Conservation (phyloP, 2,888 invertebrate genomes). For the Megaustenia siamemsis region DNA sequence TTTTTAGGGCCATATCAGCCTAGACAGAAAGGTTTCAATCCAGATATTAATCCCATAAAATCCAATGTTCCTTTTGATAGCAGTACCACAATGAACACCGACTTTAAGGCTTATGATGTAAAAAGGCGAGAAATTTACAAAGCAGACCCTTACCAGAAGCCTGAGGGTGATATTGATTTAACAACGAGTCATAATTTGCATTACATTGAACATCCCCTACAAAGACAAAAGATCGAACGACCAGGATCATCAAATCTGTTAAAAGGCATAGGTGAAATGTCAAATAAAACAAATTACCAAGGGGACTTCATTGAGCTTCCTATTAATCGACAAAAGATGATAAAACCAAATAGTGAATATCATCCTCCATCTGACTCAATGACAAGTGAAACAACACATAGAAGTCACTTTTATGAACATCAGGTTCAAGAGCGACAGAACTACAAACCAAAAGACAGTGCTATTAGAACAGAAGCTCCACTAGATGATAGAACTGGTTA, state of each 20-base stretch:
- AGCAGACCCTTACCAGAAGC: slow-evolving; percentile 61
- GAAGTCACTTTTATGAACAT: slow-evolving; percentile 61
- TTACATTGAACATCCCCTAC: slow-evolving; percentile 42
- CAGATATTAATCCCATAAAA: slow-evolving; percentile 64
- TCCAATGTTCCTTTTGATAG: slow-evolving; percentile 73
- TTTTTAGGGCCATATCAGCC: slow-evolving; percentile 59
- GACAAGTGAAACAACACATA: slow-evolving; percentile 69
- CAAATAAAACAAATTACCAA: slow-evolving; percentile 46
- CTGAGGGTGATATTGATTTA: slow-evolving; percentile 71
- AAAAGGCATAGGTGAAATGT: slow-evolving; percentile 53
- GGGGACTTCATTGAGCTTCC: slow-evolving; percentile 46
- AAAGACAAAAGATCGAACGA: slow-evolving; percentile 40
- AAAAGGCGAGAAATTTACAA: slow-evolving; percentile 28
- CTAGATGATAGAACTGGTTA: slow-evolving; percentile 61
- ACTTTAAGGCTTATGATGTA: slow-evolving; percentile 63
- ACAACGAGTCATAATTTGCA: slow-evolving; percentile 65
- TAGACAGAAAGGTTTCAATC: slow-evolving; percentile 66
- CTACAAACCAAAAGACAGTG: slow-evolving; percentile 50
- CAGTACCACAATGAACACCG: slow-evolving; percentile 71
- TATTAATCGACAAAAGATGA: slow-evolving; percentile 29
- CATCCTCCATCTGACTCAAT: slow-evolving; percentile 39
- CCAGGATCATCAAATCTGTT: slow-evolving; percentile 55
- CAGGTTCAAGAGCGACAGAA: slow-evolving; percentile 43
- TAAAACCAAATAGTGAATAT: slow-evolving; percentile 51
- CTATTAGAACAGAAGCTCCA: slow-evolving; percentile 62